Base-by-base conservation (phyloP, 2,888 invertebrate genomes). In the Sycophila texana region DNA sequence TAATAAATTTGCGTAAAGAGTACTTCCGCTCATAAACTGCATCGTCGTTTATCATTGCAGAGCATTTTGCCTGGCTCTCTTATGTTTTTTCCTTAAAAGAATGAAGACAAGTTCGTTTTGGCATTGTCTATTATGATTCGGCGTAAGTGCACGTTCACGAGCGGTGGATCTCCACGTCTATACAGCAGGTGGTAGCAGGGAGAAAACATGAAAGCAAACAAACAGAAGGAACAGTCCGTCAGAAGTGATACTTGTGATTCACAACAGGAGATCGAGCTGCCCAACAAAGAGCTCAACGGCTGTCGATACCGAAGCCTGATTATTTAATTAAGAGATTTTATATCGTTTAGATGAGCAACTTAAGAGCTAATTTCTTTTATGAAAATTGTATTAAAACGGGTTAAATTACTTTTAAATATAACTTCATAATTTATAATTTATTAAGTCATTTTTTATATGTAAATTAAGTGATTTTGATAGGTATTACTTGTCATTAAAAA, bases 81-180 rank as follows among this genome's bases (percentile, higher is more conserved):
- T n/a, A 49, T 51, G n/a, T 74, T 70, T 68, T 79, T 81, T 77
- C 72, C 77, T 68, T 74, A 88, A 89, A 88, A 88, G 76, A 79
- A 86, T 86, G 87, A 87, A 87, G 86, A 86, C 82, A 84, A 84
- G 81, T 84, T 84, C 81, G 78, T 82, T 83, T 83, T 81, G 80
- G 77, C 66, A 79, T 79, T 81, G 81, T 80, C 74, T 80, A 82
- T 82, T 80, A 82, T 82, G 26, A 72, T 74, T 73, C 71, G 66
- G 77, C 83, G 84, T 83, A 83, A 68, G 81, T 83, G 86, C 85
- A 86, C 84, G 85, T 83, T 88, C 87, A 86, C 86, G 88, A 85
- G 84, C 87, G 87, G 84, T 85, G 85, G 85, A 83, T 82, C 83
- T 87, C 88, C 86, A 86, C 84, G 83, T 88, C 87, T 84, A 84